A percentile compares a stretch with the other conserved stretches of the same genome.
These are phyloP conservation scores for Amphimedon queenslandica DNA, from an alignment of 37 sponge, comb jelly and placozoan species.

Conservation along the genomic window DNA sequence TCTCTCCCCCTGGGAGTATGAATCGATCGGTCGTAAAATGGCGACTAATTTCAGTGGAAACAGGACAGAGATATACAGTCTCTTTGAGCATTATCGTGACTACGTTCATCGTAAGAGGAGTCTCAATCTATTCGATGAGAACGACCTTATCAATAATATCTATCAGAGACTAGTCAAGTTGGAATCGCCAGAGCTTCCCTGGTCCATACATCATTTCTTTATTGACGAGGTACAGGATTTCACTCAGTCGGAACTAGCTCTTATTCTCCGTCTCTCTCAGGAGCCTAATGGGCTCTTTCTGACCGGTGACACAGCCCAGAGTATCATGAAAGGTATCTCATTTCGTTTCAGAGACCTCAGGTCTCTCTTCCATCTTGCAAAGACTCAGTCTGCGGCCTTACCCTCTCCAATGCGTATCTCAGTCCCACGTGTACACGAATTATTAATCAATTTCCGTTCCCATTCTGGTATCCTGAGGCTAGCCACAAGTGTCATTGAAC, in stretches of 20 bases:
- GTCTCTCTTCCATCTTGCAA: slow-evolving; percentile 38
- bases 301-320: slow-evolving; percentile 58
- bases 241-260: slow-evolving; percentile 45
- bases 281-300: slow-evolving; percentile 38
- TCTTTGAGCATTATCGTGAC: slow-evolving; percentile 45
- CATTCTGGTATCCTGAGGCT: slow-evolving; percentile 76
- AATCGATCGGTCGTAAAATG: slow-evolving; percentile 54
- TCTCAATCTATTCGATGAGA: slow-evolving; percentile 60
- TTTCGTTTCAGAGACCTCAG: slow-evolving; percentile 82
- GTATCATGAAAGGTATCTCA: slow-evolving; percentile 60
- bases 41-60: slow-evolving; percentile 68
- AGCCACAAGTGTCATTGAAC: slow-evolving; percentile 69
- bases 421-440: slow-evolving; percentile 22
- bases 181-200: slow-evolving; percentile 18
- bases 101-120: slow-evolving; percentile 33
- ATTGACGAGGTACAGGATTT: slow-evolving; percentile 82
- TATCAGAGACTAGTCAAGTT: slow-evolving; percentile 29
- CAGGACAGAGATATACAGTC: slow-evolving; percentile 49
- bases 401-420: not conserved
- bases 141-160: slow-evolving; percentile 59
- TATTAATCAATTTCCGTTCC: slow-evolving; percentile 73
- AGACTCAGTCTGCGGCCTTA: not conserved
- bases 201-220: slow-evolving; percentile 73
- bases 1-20: slow-evolving; percentile 50
- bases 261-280: slow-evolving; percentile 23